These are phyloP conservation scores for Pseudopodoces humilis DNA, from an alignment of 2,113 vertebrate species.

Conservation along the genomic window DNA sequence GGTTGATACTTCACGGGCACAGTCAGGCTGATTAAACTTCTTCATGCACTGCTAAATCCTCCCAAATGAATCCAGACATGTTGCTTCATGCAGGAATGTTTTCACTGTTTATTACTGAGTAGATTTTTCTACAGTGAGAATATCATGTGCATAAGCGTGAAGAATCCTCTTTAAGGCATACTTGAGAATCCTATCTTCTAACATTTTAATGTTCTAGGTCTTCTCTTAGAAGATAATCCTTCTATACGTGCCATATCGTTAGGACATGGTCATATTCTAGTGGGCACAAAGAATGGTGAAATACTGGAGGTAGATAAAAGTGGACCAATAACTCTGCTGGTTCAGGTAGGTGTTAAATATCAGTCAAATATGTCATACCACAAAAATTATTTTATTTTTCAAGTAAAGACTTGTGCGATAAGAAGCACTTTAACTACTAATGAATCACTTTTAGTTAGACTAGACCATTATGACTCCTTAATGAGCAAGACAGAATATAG, in stretches of 20 bases:
- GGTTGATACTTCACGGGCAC: background rate
- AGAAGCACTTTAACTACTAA: background rate
- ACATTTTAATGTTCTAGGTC: constrained; percentile 76
- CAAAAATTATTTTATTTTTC: background rate
- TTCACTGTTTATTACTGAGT: background rate
- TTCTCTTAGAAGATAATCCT: constrained; percentile 97
- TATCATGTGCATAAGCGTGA: background rate
- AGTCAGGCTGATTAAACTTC: background rate
- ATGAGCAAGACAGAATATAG: background rate
- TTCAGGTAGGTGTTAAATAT: constrained; percentile 75
- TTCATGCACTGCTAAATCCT: background rate
- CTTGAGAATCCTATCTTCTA: background rate
- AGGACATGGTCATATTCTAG: constrained; percentile 96
- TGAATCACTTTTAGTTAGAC: background rate
- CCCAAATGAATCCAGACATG: background rate
- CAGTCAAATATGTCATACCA: background rate
- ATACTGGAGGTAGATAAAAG: constrained; percentile 98
- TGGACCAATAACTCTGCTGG: constrained; percentile 90
- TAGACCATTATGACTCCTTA: background rate
- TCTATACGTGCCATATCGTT: constrained; percentile 99
- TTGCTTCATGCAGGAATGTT: background rate
- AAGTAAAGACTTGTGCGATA: background rate
- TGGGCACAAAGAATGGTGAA: constrained; percentile 98
- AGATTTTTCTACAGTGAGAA: background rate
- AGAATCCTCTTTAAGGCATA: background rate